Evolutionary conservation across 2,113 vertebrate genomes (phyloP).

Genomic region (Ceuthmochares aereus): DNA sequence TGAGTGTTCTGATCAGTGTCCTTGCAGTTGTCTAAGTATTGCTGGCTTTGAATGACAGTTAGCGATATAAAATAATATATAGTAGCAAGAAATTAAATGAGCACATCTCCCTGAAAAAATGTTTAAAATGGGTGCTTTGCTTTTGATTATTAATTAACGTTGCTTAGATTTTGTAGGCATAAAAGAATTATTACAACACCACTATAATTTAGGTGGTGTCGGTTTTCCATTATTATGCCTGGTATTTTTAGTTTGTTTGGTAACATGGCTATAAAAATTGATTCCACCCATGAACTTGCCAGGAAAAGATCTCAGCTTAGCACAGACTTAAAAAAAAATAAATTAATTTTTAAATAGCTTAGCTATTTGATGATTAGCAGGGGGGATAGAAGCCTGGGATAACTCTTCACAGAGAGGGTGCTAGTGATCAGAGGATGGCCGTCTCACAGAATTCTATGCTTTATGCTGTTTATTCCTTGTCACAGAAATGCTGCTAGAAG

Average conservation of each 20-base stretch:
- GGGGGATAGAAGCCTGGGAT: neutral
- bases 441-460: neutral
- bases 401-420: neutral
- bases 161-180: constrained; percentile 70
- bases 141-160: constrained; percentile 78
- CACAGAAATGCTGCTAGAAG: neutral
- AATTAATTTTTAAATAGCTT: constrained; percentile 40
- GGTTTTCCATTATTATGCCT: constrained; percentile 73
- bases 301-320: constrained; percentile 57
- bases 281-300: constrained; percentile 47
- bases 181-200: constrained; percentile 66
- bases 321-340: neutral
- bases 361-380: constrained; percentile 27
- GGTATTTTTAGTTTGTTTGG: constrained; percentile 60
- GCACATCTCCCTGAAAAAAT: constrained; percentile 59
- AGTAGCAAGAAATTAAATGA: constrained; percentile 59
- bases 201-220: constrained; percentile 46
- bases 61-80: constrained; percentile 33
- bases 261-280: constrained; percentile 68
- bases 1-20: neutral
- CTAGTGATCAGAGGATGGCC: neutral
- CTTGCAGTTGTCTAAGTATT: neutral
- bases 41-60: constrained; percentile 31
- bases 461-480: neutral
- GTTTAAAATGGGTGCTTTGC: constrained; percentile 63